phyloP scores from a whole-genome alignment of 1,140 invertebrate species.

The Aphaenogaster rudis region DNA sequence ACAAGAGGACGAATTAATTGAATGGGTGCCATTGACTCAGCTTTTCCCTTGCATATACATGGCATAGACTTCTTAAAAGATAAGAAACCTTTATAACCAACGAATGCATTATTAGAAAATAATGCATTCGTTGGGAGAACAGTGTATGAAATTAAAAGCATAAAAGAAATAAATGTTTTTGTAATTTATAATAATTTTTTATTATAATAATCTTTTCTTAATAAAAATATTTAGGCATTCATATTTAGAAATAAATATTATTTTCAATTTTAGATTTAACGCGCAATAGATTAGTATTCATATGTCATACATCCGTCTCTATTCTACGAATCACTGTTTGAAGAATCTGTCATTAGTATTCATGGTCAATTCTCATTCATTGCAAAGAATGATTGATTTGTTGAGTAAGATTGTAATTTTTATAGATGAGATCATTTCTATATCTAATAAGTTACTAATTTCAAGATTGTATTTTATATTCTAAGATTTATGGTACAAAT shows the following conservation, averaged over 20 bases:
- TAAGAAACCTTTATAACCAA: background rate
- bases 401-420: background rate
- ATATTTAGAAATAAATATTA: background rate
- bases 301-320: background rate
- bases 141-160: background rate
- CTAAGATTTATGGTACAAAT: background rate
- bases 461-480: background rate
- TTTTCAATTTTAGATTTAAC: background rate
- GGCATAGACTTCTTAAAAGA: background rate
- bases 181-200: slow-evolving; percentile 7
- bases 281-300: background rate
- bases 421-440: background rate
- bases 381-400: background rate
- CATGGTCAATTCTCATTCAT: slow-evolving; percentile 9
- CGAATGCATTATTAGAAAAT: background rate
- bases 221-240: background rate
- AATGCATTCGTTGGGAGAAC: background rate
- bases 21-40: slow-evolving; percentile 20
- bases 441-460: slow-evolving; percentile 15
- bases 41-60: background rate
- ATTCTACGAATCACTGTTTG: background rate
- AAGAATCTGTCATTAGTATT: slow-evolving; percentile 18
- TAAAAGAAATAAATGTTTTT: background rate
- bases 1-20: slow-evolving; percentile 50
- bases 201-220: background rate